These are phyloP conservation scores for Steinernema carpocapsae DNA, from an alignment of 2,888 invertebrate species.

Conservation along the genomic window DNA sequence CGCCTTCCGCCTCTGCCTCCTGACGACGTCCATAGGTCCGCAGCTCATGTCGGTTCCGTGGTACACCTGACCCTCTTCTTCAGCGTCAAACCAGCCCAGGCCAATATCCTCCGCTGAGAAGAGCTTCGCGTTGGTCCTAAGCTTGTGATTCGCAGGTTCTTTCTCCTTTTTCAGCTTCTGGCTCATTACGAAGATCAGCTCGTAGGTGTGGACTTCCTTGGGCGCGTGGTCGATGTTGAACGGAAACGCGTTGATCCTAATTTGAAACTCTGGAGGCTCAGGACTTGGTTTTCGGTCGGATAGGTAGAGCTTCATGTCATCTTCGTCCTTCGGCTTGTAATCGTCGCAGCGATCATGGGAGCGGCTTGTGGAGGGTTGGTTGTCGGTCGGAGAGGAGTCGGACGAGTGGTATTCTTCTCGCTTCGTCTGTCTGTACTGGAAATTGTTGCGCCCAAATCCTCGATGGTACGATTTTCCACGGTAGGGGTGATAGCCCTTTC, in stretches of 20 bases:
- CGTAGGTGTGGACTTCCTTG: not conserved
- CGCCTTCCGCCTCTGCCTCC: constrained; percentile 10
- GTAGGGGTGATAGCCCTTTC: too few species aligned
- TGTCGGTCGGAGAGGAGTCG: too few species aligned
- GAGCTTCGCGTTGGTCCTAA: not conserved
- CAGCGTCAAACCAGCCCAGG: not conserved
- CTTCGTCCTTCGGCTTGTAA: too few species aligned
- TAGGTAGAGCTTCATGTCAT: too few species aligned
- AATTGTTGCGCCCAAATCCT: too few species aligned
- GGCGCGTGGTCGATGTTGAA: not conserved
- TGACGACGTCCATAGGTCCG: constrained; percentile 2
- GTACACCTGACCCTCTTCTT: not conserved
- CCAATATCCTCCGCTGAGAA: not conserved
- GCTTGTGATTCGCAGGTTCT: not conserved
- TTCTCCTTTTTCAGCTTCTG: not conserved
- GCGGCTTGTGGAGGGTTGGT: too few species aligned
- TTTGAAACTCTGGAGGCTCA: too few species aligned
- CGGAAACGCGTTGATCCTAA: constrained; percentile 23
- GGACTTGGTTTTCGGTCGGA: too few species aligned
- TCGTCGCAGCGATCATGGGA: too few species aligned
- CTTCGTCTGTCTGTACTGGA: too few species aligned
- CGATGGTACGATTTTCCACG: too few species aligned
- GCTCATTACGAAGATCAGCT: constrained; percentile 6
- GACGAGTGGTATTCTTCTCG: too few species aligned
- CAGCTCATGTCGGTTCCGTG: not conserved